phyloP scores from a whole-genome alignment of 1,140 invertebrate species.

The Papilio aristodemus region DNA sequence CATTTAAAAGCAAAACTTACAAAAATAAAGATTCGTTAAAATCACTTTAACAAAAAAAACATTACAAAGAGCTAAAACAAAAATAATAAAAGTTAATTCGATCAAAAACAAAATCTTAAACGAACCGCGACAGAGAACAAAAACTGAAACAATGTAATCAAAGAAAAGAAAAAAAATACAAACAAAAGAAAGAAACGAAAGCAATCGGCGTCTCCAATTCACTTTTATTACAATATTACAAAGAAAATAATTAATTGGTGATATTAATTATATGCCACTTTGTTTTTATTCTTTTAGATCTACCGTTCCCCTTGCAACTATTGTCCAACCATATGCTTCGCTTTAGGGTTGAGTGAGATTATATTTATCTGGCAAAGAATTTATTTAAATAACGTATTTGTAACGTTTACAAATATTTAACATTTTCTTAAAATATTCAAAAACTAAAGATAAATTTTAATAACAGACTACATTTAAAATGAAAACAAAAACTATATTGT shows the following conservation, averaged over 20 bases:
- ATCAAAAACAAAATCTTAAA: slow-evolving; percentile 45
- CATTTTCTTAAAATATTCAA: background rate
- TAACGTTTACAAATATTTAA: background rate
- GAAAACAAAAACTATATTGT: no score
- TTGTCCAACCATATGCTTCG: slow-evolving; percentile 54
- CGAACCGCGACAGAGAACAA: slow-evolving; percentile 43
- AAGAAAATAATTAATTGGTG: slow-evolving; percentile 69
- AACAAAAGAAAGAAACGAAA: slow-evolving; percentile 49
- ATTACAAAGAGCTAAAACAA: slow-evolving; percentile 30
- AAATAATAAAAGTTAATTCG: slow-evolving; percentile 30
- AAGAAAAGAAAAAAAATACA: slow-evolving; percentile 54
- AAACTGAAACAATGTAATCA: slow-evolving; percentile 53
- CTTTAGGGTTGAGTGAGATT: slow-evolving; percentile 44
- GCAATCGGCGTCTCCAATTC: slow-evolving; percentile 44
- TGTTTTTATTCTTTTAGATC: slow-evolving; percentile 59
- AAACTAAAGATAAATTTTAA: background rate
- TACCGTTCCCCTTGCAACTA: slow-evolving; percentile 37
- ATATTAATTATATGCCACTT: slow-evolving; percentile 72
- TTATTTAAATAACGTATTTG: slow-evolving; percentile 8
- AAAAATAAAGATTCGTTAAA: slow-evolving; percentile 30
- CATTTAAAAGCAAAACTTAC: background rate
- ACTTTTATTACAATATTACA: slow-evolving; percentile 58
- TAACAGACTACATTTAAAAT: no score
- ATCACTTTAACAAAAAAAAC: slow-evolving; percentile 27
- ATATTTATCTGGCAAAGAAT: slow-evolving; percentile 15